Percentiles rank a stretch among this genome's conserved stretches.
These are phyloP conservation scores for Trachymyrmex cornetzi DNA, from an alignment of 1,140 invertebrate species.

Conservation along the genomic window DNA sequence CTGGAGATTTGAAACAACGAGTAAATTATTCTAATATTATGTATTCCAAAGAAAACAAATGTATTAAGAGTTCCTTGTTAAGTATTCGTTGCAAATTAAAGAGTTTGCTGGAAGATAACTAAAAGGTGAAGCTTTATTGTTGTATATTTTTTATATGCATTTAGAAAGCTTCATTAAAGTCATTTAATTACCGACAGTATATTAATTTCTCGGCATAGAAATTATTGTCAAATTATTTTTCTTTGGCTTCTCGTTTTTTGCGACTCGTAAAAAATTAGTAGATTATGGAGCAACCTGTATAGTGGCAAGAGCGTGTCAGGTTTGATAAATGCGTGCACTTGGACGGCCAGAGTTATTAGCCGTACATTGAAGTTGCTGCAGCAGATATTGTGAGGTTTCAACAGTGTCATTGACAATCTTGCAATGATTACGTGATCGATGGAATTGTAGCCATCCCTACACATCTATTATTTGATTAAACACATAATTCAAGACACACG, in stretches of 20 bases:
- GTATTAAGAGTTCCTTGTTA: not conserved
- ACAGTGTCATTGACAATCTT: constrained; percentile 49
- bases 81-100: no score
- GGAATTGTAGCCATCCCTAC: constrained; percentile 13
- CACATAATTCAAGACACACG: not conserved
- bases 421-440: constrained; percentile 54
- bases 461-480: constrained; percentile 22
- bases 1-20: not conserved
- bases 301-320: constrained; percentile 10
- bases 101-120: not conserved
- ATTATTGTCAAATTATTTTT: not conserved
- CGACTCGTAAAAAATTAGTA: constrained; percentile 25
- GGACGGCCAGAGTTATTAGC: constrained; percentile 47
- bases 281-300: constrained; percentile 44
- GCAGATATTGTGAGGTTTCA: constrained; percentile 32
- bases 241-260: not conserved
- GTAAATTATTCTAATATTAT: constrained; percentile 4
- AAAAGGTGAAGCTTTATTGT: not conserved
- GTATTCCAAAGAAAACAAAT: not conserved
- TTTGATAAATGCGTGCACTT: constrained; percentile 59
- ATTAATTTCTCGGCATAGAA: not conserved
- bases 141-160: not conserved
- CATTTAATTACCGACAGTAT: not conserved
- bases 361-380: constrained; percentile 31
- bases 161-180: not conserved